Conservation (phyloP, 2,888 invertebrate genomes). For the Microplitis deprimator region DNA sequence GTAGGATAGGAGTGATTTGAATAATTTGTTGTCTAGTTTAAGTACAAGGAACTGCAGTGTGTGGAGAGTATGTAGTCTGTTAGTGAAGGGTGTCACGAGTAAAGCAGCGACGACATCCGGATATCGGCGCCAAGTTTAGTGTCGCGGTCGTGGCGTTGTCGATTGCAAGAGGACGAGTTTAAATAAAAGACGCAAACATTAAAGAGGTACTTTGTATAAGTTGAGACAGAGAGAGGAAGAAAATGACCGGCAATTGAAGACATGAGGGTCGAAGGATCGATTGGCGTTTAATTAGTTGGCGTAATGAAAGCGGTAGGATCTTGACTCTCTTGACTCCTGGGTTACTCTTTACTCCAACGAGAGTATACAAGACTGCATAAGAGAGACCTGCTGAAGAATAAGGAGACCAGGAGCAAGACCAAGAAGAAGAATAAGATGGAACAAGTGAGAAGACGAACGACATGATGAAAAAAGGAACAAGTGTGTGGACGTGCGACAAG, state of each 20-base stretch:
- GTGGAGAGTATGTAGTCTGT: neutral
- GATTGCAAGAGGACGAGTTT: neutral
- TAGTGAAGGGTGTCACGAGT: slow-evolving; percentile 21
- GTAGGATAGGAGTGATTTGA: no score
- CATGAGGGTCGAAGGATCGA: slow-evolving; percentile 51
- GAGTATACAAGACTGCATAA: slow-evolving; percentile 6
- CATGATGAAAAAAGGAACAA: slow-evolving; percentile 22
- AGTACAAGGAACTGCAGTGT: neutral
- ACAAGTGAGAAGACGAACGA: slow-evolving; percentile 18
- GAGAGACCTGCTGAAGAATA: slow-evolving; percentile 9
- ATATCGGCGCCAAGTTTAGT: slow-evolving; percentile 38
- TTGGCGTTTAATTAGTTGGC: slow-evolving; percentile 68
- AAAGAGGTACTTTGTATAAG: neutral
- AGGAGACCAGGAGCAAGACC: slow-evolving; percentile 16
- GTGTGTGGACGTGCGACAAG: slow-evolving; percentile 48
- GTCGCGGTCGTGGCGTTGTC: slow-evolving; percentile 16
- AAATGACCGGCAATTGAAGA: slow-evolving; percentile 13
- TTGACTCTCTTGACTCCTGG: neutral
- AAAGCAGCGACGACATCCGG: slow-evolving; percentile 23
- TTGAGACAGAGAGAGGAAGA: neutral
- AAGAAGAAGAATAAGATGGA: slow-evolving; percentile 23
- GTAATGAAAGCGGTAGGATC: slow-evolving; percentile 60
- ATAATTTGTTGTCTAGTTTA: no score
- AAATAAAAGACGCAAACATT: neutral
- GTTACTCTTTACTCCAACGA: slow-evolving; percentile 5